phyloP scores from a whole-genome alignment of 2,113 vertebrate species.

The Perca flavescens region DNA sequence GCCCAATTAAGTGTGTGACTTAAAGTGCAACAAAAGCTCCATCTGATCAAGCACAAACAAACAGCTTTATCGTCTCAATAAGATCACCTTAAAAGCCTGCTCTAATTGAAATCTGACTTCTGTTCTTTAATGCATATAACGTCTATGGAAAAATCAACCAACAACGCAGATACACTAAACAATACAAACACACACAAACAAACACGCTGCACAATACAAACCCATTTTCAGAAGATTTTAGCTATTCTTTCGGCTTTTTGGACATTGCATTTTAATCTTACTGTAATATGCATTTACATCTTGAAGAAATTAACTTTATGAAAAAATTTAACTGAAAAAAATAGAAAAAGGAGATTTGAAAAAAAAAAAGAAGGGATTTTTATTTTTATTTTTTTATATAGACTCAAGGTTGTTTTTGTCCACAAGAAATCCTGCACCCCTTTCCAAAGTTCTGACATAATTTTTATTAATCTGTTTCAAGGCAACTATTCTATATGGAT shows the following conservation, averaged over 20 bases:
- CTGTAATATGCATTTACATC: slow-evolving; percentile 1
- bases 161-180: background rate
- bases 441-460: background rate
- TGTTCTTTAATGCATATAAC: background rate
- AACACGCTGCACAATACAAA: background rate
- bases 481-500: background rate
- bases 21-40: slow-evolving; percentile 32
- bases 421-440: background rate
- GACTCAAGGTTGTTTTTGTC: background rate
- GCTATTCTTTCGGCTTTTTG: background rate
- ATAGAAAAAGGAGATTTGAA: background rate
- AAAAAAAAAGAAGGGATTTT: no score
- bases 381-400: background rate
- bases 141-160: background rate
- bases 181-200: background rate
- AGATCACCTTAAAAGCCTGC: slow-evolving; percentile 22
- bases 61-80: background rate
- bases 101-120: slow-evolving; percentile 23
- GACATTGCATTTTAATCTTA: slow-evolving; percentile 1
- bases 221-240: background rate
- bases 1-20: slow-evolving; percentile 43
- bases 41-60: background rate
- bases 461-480: background rate
- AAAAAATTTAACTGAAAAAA: background rate
- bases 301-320: background rate